Evolutionary conservation across 2,113 vertebrate genomes (phyloP).

Genomic region (Zingel zingel): DNA sequence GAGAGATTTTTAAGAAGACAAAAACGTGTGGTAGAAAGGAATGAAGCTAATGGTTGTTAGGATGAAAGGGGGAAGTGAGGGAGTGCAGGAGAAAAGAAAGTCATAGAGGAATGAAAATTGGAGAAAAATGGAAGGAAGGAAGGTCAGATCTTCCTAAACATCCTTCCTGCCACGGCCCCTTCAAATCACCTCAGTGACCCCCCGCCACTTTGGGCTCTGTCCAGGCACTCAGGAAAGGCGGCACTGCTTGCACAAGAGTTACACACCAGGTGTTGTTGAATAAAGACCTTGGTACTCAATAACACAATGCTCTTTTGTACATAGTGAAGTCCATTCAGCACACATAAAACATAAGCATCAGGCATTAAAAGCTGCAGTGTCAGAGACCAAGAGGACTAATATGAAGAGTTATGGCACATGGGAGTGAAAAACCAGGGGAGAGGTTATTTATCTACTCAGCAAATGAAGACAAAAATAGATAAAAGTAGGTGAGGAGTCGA

Average conservation of each 20-base stretch:
- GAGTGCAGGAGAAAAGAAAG: conserved; percentile 57
- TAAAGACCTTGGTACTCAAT: conserved; percentile 68
- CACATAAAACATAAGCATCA: conserved; percentile 53
- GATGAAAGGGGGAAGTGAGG: conserved; percentile 44
- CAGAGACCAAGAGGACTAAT: conserved; percentile 40
- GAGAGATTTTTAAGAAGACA: conserved; percentile 12
- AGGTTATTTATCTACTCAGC: conserved; percentile 45
- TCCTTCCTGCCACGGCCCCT: conserved; percentile 77
- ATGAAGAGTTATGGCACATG: conserved; percentile 43
- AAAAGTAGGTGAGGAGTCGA: conserved; percentile 34
- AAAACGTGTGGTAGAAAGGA: not conserved
- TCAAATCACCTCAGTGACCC: conserved; percentile 56
- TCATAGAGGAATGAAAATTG: conserved; percentile 56
- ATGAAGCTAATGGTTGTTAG: conserved; percentile 30
- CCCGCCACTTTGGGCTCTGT: conserved; percentile 58
- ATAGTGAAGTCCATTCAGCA: conserved; percentile 26
- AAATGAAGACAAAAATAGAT: conserved; percentile 33
- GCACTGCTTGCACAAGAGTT: conserved; percentile 54
- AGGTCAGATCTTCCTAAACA: conserved; percentile 81
- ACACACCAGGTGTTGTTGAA: conserved; percentile 75
- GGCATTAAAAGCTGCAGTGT: conserved; percentile 44
- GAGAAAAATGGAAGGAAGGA: conserved; percentile 71
- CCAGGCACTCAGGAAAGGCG: conserved; percentile 79
- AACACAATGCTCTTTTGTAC: conserved; percentile 42
- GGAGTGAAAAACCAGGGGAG: conserved; percentile 20